Evolutionary conservation across 2,797 vertebrate genomes (phyloP).

Genomic region (Enteromius viviparus): DNA sequence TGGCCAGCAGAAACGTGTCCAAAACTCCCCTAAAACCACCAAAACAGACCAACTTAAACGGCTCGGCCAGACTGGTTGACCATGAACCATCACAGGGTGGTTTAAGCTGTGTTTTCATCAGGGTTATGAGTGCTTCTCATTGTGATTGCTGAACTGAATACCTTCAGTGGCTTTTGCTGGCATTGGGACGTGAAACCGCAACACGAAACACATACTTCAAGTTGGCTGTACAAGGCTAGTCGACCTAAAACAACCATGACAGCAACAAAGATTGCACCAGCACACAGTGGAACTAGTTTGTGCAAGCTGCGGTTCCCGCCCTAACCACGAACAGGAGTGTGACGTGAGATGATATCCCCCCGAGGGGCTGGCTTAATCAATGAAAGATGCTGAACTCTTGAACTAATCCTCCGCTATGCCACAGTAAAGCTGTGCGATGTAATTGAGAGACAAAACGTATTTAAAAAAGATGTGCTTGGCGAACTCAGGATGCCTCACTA

Average conservation of each 20-base stretch:
- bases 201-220: slow-evolving; percentile 11
- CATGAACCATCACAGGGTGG: slow-evolving; percentile 7
- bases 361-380: slow-evolving; percentile 59
- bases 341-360: slow-evolving; percentile 29
- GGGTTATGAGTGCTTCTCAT: slow-evolving; percentile 3
- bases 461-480: slow-evolving; percentile 67
- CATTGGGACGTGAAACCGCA: slow-evolving; percentile 13
- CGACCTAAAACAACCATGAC: background rate
- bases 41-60: background rate
- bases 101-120: slow-evolving; percentile 5
- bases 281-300: slow-evolving; percentile 21
- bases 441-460: slow-evolving; percentile 50
- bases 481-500: slow-evolving; percentile 71
- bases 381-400: slow-evolving; percentile 59
- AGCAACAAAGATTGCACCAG: slow-evolving; percentile 14
- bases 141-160: background rate
- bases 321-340: slow-evolving; percentile 42
- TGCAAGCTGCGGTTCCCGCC: slow-evolving; percentile 35
- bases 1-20: background rate
- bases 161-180: background rate
- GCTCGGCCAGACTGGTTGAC: background rate
- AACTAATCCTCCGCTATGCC: slow-evolving; percentile 71
- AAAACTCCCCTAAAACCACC: background rate
- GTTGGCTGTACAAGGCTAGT: slow-evolving; percentile 5
- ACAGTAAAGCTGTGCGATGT: slow-evolving; percentile 63